Base-by-base conservation (phyloP, 2,113 vertebrate genomes). In the Mesocricetus auratus region DNA sequence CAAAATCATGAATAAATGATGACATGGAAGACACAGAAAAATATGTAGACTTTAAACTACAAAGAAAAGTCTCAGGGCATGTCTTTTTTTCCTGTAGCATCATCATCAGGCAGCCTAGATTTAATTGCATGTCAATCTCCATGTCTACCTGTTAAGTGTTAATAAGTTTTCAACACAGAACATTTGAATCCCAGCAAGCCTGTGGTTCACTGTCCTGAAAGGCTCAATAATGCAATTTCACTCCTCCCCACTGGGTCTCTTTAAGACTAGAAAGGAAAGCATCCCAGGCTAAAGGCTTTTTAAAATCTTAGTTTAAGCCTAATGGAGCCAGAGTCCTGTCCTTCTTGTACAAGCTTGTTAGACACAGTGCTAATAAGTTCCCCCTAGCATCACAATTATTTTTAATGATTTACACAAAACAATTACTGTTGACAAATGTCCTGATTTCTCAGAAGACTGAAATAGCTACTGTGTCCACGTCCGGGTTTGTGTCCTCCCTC, bases 371-470 rank as follows among this genome's bases (percentile, higher is more conserved):
- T 89, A 77, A 64, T 90, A 73, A 62, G 21, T 45, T 97, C 19
- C 31, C 19, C 71, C 36, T 83, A 36, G 62, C 12, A n/a, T 79
- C 71, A 89, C 82, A 93, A 71, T 96, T 62, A 95, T 95, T 85
- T 96, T 96, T 87, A 96, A 96, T 95, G 93, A 93, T 94, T 94
- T 97, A 77, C 24, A 95, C 39, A 90, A 91, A 92, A 74, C 96
- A 91, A 96, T 95, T 93, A 96, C 29, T 33, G 5, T 64, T 95
- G 81, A 89, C 82, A 96, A 94, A 78, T 81, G 91, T 31, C 88
- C 86, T 91, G 45, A 71, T 79, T 24, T 50, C n/a, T 66, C 69
- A 92, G 88, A 96, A 81, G 36, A 77, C 82, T n/a, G 42, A 89
- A 88, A 82, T 81, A 90, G 15, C 73, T 42, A 45, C 73, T 42